Evolutionary conservation across 2,888 invertebrate species (phyloP), one percentile per base, ranked within the genome.

Genomic region (Hofmannophila pseudospretella): DNA sequence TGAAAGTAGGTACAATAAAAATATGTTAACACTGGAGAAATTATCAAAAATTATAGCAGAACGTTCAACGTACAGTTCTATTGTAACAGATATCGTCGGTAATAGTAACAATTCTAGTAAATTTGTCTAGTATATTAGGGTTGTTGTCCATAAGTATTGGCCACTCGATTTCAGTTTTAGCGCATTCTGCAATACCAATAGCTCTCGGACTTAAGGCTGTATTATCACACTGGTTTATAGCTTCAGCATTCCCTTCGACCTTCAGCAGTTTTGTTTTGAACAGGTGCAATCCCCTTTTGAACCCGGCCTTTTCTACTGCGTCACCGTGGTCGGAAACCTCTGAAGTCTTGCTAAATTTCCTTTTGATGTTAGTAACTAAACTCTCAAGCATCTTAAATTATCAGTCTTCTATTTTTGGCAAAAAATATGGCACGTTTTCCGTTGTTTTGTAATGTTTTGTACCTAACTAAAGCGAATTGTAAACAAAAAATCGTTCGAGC

Each of bases 151-250:
- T 73, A 28, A 89, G 67, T 37, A 72, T 63, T 41, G 90, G 89
- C 88, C 90, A 90, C 53, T 88, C 88, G 45, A 89, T 81, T 50
- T 86, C 84, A 19, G 81, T 86, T 46, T 76, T 56, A 27, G 73
- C 81, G 64, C 76, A 78, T 45, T 78, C 80, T 28, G 71, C 75
- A 25, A 70, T 65, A 16, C 88, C 85, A 54, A 81, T 78, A 35
- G 89, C 90, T 55, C 89, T 77, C 30, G 90, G 89, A 47, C 89
- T 89, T 54, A 90, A 64, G 50, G 84, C 88, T 47, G 60, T 64
- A 55, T 78, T 58, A 50, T 75, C 66, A 58, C 77, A 79, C 56
- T 79, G 51, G 53, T 75, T 49, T 36, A 56, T 53, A 41, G 62
- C 49, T 41, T 57, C 32, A 44, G 47, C 56, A 38, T 49, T 51